Conservation (phyloP, 2,888 invertebrate species). For the Caenorhabditis auriculariae region DNA sequence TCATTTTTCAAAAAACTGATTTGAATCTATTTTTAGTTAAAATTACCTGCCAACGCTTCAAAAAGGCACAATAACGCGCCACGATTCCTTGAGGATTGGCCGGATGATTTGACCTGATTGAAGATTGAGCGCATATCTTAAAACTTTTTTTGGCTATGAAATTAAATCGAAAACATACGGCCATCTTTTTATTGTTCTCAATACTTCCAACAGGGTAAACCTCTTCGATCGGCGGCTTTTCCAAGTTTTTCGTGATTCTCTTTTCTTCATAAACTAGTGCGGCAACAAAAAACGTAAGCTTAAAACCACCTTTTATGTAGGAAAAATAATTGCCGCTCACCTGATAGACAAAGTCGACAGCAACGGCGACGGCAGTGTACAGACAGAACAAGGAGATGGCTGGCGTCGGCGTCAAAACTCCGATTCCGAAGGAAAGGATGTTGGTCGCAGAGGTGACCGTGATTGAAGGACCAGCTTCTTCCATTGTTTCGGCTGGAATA, state of each 20-base stretch:
- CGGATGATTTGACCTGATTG: constrained; percentile 10
- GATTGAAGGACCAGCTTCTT: constrained; percentile 51
- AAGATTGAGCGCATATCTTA: neutral
- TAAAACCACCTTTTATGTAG: no score
- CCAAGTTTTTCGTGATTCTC: constrained; percentile 9
- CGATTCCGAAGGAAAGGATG: constrained; percentile 49
- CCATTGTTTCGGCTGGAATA: constrained; percentile 41
- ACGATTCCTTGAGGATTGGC: constrained; percentile 42
- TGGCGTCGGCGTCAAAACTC: constrained; percentile 45
- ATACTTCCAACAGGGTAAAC: neutral
- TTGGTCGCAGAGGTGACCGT: constrained; percentile 53
- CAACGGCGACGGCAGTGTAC: constrained; percentile 45
- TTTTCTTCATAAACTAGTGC: constrained; percentile 46
- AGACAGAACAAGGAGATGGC: constrained; percentile 52
- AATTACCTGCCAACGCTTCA: constrained; percentile 31
- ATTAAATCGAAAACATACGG: no score
- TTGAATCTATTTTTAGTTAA: no score
- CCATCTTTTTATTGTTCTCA: no score
- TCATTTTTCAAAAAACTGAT: constrained; percentile 1
- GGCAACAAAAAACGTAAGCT: constrained; percentile 51
- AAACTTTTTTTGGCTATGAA: constrained; percentile 3
- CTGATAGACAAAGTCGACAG: constrained; percentile 50
- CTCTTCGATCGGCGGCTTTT: constrained; percentile 1
- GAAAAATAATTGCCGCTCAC: no score
- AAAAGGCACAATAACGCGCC: constrained; percentile 35